Conservation (phyloP, 1,140 invertebrate genomes). For the Apolygus lucorum region DNA sequence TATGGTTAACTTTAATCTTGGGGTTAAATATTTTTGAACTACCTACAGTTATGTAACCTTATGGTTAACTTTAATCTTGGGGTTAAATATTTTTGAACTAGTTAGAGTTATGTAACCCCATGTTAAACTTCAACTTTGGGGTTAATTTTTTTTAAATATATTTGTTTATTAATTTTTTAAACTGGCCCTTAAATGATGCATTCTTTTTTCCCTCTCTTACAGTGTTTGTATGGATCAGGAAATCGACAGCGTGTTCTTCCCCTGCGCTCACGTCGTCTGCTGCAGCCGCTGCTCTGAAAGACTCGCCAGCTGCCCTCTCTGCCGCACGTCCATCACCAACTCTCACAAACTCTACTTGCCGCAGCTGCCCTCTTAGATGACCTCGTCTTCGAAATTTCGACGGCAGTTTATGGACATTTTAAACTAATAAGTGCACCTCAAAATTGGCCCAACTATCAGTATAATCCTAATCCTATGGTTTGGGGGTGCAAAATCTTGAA, state of each 20-base stretch:
- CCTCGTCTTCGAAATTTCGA: too few species aligned
- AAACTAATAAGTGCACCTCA: too few species aligned
- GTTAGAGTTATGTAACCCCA: neutral
- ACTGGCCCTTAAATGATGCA: neutral
- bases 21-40: too few species aligned
- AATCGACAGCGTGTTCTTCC: conserved; percentile 71
- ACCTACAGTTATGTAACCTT: neutral
- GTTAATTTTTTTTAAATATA: neutral
- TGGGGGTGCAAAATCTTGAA: too few species aligned
- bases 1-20: too few species aligned
- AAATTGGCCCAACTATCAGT: too few species aligned
- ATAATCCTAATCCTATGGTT: too few species aligned
- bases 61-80: neutral
- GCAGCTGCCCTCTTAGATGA: neutral
- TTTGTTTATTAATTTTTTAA: neutral
- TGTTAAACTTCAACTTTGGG: neutral
- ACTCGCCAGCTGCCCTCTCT: conserved; percentile 67
- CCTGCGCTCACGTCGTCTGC: conserved; percentile 71
- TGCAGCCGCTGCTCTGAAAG: conserved; percentile 59
- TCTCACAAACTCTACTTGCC: conserved; percentile 21
- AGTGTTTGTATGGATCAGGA: conserved; percentile 69
- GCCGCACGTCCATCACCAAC: conserved; percentile 42
- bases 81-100: neutral
- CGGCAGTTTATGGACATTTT: too few species aligned
- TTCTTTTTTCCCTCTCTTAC: conserved; percentile 20